phyloP scores from a whole-genome alignment of 2,888 invertebrate species.

The Leucophenga montana region DNA sequence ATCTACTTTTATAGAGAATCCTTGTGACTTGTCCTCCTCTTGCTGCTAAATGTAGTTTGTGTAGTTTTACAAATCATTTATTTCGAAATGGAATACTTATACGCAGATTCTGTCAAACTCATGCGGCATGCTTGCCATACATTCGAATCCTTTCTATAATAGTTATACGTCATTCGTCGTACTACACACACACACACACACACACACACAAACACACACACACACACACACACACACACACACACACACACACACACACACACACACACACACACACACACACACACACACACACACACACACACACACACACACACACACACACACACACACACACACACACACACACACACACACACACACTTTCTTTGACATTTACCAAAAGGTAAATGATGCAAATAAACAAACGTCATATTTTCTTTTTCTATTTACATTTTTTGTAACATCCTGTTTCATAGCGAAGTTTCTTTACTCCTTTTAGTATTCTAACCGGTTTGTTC shows the following conservation, averaged over 20 bases:
- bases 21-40: no score
- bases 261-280: no score
- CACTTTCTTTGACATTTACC: background rate
- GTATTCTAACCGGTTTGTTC: conserved; percentile 59
- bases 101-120: conserved; percentile 53
- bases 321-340: no score
- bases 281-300: no score
- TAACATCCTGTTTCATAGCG: no score
- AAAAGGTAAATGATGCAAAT: conserved; percentile 70
- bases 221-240: no score
- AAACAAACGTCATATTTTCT: conserved; percentile 66
- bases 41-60: background rate
- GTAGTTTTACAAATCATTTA: conserved; percentile 48
- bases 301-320: no score
- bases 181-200: no score
- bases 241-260: no score
- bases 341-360: no score
- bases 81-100: conserved; percentile 33
- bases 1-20: no score
- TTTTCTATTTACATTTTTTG: conserved; percentile 8
- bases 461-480: background rate
- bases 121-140: conserved; percentile 43
- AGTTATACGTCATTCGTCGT: background rate
- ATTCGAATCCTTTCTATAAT: background rate
- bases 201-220: no score